Percentiles rank a stretch among this genome's conserved stretches.
Conservation (phyloP, 2,113 vertebrate genomes). For the Tychaedon coryphoeus region DNA sequence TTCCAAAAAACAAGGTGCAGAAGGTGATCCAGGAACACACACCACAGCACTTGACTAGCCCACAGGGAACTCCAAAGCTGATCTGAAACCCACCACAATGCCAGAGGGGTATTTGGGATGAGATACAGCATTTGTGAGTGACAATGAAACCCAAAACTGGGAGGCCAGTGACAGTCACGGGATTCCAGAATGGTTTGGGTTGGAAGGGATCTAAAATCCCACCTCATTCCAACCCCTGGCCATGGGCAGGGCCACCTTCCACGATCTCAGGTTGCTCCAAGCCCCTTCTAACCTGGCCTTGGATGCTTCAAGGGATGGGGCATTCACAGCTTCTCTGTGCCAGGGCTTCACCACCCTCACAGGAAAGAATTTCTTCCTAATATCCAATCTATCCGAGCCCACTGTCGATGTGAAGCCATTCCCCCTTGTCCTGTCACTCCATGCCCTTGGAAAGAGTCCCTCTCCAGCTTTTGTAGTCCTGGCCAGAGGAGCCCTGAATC, state of each 20-base stretch:
- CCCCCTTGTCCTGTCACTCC: neutral
- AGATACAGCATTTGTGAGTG: neutral
- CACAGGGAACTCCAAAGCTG: rapidly evolving
- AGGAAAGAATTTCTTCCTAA: neutral
- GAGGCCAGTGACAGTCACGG: neutral
- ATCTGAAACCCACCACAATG: neutral
- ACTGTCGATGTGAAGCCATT: neutral
- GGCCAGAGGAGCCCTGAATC: neutral
- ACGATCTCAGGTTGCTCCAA: neutral
- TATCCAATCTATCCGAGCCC: neutral
- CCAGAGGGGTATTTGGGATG: neutral
- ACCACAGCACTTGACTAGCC: rapidly evolving
- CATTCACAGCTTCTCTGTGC: neutral
- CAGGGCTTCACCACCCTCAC: neutral
- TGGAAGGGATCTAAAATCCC: neutral
- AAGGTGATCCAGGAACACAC: neutral
- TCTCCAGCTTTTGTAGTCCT: neutral
- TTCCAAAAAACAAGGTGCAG: neutral
- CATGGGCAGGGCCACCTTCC: neutral
- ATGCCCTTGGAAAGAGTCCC: neutral
- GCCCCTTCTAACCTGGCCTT: neutral
- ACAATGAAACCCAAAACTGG: rapidly evolving
- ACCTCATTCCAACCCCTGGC: neutral
- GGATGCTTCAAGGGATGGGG: neutral
- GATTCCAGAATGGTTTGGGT: neutral